Evolutionary conservation across 2,797 vertebrate species (phyloP).

Genomic region (Gobio occitaniae): DNA sequence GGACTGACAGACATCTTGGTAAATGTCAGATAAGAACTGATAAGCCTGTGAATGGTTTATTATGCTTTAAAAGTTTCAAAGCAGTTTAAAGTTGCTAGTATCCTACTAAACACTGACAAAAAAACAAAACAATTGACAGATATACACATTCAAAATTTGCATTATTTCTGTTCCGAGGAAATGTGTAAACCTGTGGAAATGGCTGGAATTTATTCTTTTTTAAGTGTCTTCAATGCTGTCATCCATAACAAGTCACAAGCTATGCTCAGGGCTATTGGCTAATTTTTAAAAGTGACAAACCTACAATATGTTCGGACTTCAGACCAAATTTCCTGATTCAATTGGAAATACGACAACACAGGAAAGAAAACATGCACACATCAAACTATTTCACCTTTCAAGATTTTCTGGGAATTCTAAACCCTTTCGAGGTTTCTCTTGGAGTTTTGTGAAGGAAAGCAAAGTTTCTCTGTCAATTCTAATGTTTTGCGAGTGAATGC

Average conservation of each 20-base stretch:
- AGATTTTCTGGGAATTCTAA: too few species aligned
- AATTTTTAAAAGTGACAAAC: background rate
- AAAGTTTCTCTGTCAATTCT: too few species aligned
- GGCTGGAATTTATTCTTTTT: background rate
- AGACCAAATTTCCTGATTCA: background rate
- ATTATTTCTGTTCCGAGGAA: background rate
- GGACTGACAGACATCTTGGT: slow-evolving; percentile 28
- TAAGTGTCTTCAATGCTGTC: background rate
- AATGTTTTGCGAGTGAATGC: too few species aligned
- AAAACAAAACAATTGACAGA: background rate
- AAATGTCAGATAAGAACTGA: slow-evolving; percentile 46
- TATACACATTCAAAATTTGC: background rate
- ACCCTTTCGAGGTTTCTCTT: too few species aligned
- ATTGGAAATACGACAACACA: background rate
- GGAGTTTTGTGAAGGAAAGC: too few species aligned
- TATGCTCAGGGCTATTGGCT: too few species aligned
- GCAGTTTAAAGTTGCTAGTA: background rate
- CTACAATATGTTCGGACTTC: background rate
- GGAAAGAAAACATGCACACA: background rate
- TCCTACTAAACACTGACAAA: background rate
- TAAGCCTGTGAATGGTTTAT: background rate
- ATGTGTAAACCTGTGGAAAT: background rate
- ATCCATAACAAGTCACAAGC: background rate
- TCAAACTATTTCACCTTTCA: background rate
- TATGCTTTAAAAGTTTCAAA: slow-evolving; percentile 15